Evolutionary conservation across 1,140 invertebrate species (phyloP).

Genomic region (Stegodyphus dumicola): DNA sequence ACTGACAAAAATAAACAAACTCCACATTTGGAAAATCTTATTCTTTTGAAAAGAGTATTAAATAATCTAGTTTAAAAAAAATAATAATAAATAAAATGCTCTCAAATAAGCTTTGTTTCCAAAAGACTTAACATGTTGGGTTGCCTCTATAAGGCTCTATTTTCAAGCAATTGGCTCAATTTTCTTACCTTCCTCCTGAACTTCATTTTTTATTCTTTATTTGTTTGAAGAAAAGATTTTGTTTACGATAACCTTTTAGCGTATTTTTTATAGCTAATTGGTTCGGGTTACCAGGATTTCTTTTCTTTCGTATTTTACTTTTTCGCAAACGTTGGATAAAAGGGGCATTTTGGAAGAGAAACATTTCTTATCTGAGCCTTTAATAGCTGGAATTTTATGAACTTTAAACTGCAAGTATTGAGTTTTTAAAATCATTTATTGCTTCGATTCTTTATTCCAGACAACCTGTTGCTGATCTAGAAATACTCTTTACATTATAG

Average conservation of each 20-base stretch:
- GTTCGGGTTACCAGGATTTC: background rate
- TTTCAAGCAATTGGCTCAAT: constrained; percentile 36
- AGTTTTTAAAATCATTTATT: no score
- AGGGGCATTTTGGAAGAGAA: no score
- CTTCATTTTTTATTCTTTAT: background rate
- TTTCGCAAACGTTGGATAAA: no score
- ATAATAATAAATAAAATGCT: background rate
- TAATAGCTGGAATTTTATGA: no score
- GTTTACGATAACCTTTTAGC: background rate
- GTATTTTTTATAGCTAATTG: background rate
- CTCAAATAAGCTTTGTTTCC: constrained; percentile 49
- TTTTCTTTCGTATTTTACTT: no score
- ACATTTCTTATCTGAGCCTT: no score
- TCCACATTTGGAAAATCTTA: background rate
- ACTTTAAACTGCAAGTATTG: no score
- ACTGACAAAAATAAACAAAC: background rate
- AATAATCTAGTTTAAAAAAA: background rate
- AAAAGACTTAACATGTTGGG: background rate
- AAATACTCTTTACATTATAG: no score
- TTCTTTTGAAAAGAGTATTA: background rate
- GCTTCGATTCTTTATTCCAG: no score
- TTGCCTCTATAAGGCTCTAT: background rate
- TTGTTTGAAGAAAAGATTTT: constrained; percentile 4
- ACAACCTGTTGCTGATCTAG: no score
- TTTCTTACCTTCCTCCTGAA: background rate